Evolutionary conservation across 2,888 invertebrate genomes (phyloP).

Genomic region (Tricholauxania praeusta): DNA sequence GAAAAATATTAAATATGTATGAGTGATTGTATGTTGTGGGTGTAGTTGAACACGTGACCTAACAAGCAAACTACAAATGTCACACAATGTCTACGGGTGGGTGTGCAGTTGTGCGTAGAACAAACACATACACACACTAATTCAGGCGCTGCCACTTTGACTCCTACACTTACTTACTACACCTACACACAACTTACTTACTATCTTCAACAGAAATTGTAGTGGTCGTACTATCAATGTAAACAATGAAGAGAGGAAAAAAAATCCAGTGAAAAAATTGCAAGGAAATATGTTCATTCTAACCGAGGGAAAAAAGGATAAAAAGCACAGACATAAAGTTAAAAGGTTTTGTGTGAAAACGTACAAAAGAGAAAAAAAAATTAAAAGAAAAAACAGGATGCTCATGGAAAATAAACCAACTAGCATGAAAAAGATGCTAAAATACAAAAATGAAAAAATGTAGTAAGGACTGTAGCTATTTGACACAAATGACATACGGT

Average conservation of each 20-base stretch:
- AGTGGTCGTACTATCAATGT: neutral
- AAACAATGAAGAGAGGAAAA: neutral
- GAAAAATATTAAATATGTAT: no score
- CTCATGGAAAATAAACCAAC: no score
- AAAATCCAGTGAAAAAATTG: neutral
- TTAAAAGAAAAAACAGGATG: no score
- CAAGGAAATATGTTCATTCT: no score
- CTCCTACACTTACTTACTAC: conserved; percentile 15
- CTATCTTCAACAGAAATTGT: no score
- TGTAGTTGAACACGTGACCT: conserved; percentile 54
- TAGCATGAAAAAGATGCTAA: neutral
- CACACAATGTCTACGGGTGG: no score
- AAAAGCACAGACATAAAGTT: conserved; percentile 39
- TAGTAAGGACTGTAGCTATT: conserved; percentile 33
- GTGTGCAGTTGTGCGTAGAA: no score
- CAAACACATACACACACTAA: no score
- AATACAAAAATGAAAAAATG: neutral
- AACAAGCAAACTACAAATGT: neutral
- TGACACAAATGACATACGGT: conserved; percentile 33
- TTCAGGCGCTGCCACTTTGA: no score
- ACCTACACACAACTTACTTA: no score
- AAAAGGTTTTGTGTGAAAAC: conserved; percentile 40
- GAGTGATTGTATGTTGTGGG: no score
- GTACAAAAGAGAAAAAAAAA: neutral
- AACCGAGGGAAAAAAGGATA: conserved; percentile 31